Evolutionary conservation across 2,113 vertebrate genomes (phyloP).

Genomic region (Myotis davidii): DNA sequence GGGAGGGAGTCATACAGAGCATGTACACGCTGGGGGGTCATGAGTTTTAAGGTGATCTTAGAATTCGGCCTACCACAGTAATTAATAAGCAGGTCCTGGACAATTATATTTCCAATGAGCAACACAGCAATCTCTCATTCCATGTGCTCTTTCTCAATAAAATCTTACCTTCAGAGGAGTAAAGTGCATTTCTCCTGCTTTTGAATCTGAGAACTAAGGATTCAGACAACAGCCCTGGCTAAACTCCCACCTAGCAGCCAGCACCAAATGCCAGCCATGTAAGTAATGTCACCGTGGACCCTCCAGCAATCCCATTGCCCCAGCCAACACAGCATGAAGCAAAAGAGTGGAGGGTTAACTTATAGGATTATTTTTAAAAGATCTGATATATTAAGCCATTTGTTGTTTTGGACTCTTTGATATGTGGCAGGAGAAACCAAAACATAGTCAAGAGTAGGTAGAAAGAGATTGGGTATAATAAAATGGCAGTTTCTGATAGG

Average conservation of each 20-base stretch:
- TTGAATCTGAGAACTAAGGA: neutral
- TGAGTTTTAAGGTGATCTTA: neutral
- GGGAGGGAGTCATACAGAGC: neutral
- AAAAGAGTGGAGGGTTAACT: neutral
- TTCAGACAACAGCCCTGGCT: neutral
- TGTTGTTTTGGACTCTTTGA: neutral
- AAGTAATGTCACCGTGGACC: neutral
- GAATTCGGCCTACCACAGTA: neutral
- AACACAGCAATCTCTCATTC: neutral
- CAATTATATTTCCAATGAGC: neutral
- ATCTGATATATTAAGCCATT: neutral
- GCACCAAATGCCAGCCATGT: neutral
- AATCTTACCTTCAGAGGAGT: neutral
- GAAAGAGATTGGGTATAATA: neutral
- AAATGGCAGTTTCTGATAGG: neutral
- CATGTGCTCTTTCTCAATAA: neutral
- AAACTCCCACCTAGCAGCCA: neutral
- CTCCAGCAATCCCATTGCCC: neutral
- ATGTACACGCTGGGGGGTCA: accelerated
- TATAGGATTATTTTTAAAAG: neutral
- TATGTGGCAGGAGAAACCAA: neutral
- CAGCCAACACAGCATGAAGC: neutral
- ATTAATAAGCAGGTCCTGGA: neutral
- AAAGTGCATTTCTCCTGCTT: neutral
- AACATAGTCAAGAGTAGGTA: neutral